Evolutionary conservation across 1,140 invertebrate species (phyloP), one percentile per base, ranked within the genome.

Genomic region (Caenorhabditis latens): DNA sequence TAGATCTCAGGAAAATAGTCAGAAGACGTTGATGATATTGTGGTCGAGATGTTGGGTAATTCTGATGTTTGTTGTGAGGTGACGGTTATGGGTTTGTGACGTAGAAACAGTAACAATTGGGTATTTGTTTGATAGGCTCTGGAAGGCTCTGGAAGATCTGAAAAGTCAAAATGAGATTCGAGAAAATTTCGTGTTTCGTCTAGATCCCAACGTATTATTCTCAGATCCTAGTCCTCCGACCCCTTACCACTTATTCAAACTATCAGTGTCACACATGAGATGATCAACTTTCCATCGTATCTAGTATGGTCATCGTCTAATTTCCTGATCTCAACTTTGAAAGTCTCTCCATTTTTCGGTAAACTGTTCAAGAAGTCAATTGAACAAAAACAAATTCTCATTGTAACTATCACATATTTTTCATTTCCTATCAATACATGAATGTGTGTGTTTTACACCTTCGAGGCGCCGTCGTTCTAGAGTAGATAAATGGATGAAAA

Each of bases 301-400:
- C 61, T 63, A 63, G 61, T 63, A 13, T 63, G 61, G 40, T 58
- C 57, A 58, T 21, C 50, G 16, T 14, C 16, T n/a, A 58, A 58
- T 58, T 58, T 58, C 5, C 57, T 58, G 57, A 58, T 58, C 57
- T 58, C n/a, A 16, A n/a, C n/a, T 58, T n/a, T 19, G 16, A 53
- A 11, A 11, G 50, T 21, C 8, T 21, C 8, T n/a, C n/a, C n/a
- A 21, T 21, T 58, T n/a, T n/a, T 14, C 8, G n/a, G n/a, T n/a
- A 58, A 58, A 58, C n/a, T 58, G 19, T 14, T n/a, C 57, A 58
- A 58, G n/a, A 58, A 58, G 57, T 58, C 57, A 58, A 58, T 14
- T 53, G 50, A 32, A 32, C 32, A 32, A 32, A 32, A 32, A 32
- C 32, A 32, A 32, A 32, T 32, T 32, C 32, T 32, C 32, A 0